phyloP scores from a whole-genome alignment of 30 jellyfish, hydroid and myxozoan species.

The Aurelia aurita complex sp. Pacific region DNA sequence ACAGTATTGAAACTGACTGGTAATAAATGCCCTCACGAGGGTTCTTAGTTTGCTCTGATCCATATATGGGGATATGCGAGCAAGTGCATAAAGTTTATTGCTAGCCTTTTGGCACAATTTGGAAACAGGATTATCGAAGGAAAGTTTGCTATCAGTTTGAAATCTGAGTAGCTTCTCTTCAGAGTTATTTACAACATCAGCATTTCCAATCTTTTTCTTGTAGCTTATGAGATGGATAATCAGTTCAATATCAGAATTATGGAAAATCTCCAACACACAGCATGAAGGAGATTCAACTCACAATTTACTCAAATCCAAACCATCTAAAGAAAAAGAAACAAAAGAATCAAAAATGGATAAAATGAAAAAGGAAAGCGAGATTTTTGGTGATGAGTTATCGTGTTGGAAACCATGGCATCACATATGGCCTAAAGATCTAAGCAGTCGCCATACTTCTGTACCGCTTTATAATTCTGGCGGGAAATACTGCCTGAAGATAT shows the following conservation, averaged over 20 bases:
- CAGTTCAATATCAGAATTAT: conserved; percentile 53
- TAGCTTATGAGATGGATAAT: conserved; percentile 86
- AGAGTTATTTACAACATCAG: too few species aligned
- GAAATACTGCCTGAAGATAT: conserved; percentile 88
- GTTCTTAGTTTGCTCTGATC: too few species aligned
- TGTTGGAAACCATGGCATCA: conserved; percentile 98
- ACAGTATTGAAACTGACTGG: too few species aligned
- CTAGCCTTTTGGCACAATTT: too few species aligned
- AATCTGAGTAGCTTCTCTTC: too few species aligned
- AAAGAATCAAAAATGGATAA: conserved; percentile 76
- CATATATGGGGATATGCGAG: too few species aligned
- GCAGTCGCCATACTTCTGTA: conserved; percentile 42
- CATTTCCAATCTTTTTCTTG: not conserved
- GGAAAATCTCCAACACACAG: conserved; percentile 15
- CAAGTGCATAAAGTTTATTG: too few species aligned
- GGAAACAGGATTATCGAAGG: too few species aligned
- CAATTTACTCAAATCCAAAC: conserved; percentile 63
- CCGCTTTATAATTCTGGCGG: conserved; percentile 84
- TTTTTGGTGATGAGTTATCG: conserved; percentile 45
- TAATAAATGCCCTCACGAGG: too few species aligned
- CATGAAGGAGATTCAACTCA: conserved; percentile 28
- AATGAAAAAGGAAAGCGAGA: conserved; percentile 68
- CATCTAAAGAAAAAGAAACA: conserved; percentile 65
- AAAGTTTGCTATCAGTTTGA: too few species aligned
- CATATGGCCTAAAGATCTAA: conserved; percentile 95